Base-by-base conservation (phyloP, 2,888 invertebrate species). In the Sicus ferrugineus region DNA sequence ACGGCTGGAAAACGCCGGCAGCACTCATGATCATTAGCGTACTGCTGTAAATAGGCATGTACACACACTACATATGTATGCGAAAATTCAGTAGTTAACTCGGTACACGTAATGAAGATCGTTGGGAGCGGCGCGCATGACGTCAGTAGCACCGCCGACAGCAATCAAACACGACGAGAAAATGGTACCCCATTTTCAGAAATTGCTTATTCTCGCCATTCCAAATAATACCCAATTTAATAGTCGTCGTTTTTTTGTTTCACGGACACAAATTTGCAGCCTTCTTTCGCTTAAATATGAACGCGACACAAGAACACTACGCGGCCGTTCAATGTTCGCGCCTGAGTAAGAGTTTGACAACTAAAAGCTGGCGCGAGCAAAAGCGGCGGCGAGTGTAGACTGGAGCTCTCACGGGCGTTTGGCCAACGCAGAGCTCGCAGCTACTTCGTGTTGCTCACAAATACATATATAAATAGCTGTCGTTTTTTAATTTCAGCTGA, bases 331-430 rank as follows among this genome's bases (percentile, higher is more conserved):
- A 72, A 72, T 73, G 78, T 75, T 73, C 69, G 73, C 77, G 75
- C 66, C 73, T 74, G 73, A 71, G 73, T 74, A 75, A 74, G 74
- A 73, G 73, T 75, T 74, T 74, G 68, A 77, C 73, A 77, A 79
- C 78, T 79, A 69, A 73, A 72, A 23, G 42, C 28, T 21, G 50
- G 56, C 64, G 65, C 30, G 48, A 56, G 62, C 59, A 58, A 59
- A 48, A 64, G 69, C 19, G 14, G n/a, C 3, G 50, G 58, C 67
- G 68, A 67, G 68, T 52, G 69, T 66, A 23, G 59, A 68, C 7
- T 54, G 46, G 71, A 68, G 30, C 54, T 28, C 56, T 14, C 7
- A 61, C 19, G 42, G 21, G 28, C 9, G 3, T 26, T 54, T 19
- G 9, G 14, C 2, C 23, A 54, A 54, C 16, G 28, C 26, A 28